Evolutionary conservation across 2,797 vertebrate genomes (phyloP).

Genomic region (Pipistrellus nathusii): DNA sequence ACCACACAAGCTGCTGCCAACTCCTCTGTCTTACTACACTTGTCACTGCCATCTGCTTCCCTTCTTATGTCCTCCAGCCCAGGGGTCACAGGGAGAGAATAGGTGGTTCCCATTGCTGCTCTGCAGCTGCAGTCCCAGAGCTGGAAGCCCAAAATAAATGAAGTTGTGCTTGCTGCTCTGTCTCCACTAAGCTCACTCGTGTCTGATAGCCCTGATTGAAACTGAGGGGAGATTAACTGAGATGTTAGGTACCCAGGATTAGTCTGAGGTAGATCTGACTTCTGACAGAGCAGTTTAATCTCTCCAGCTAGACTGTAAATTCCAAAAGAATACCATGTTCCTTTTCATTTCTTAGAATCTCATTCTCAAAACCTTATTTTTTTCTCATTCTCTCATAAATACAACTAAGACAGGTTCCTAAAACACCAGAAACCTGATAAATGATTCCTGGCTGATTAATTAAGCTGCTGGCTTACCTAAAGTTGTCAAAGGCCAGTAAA

Average conservation of each 20-base stretch:
- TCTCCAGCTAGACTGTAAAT: not conserved
- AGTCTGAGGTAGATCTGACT: not conserved
- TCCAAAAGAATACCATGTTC: not conserved
- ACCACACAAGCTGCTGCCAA: not conserved
- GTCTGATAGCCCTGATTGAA: not conserved
- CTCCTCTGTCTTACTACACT: not conserved
- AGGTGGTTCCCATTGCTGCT: not conserved
- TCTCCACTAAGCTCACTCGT: not conserved
- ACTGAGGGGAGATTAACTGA: slow-evolving; percentile 2
- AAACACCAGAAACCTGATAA: not conserved
- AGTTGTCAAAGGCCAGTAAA: not conserved
- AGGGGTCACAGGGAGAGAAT: too few relatives aligned
- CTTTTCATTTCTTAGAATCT: slow-evolving; percentile 14
- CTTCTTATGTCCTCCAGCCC: not conserved
- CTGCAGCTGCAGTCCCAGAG: not conserved
- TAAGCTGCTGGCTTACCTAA: not conserved
- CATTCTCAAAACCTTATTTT: not conserved
- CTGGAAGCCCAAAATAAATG: not conserved
- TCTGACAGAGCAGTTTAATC: not conserved
- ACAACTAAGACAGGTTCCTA: not conserved
- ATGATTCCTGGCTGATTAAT: not conserved
- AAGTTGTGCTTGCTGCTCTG: not conserved
- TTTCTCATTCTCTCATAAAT: not conserved
- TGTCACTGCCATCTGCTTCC: too few relatives aligned
- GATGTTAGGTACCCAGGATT: not conserved